These are phyloP conservation scores for Xestia c-nigrum DNA, from an alignment of 2,888 invertebrate genomes.

Conservation along the genomic window DNA sequence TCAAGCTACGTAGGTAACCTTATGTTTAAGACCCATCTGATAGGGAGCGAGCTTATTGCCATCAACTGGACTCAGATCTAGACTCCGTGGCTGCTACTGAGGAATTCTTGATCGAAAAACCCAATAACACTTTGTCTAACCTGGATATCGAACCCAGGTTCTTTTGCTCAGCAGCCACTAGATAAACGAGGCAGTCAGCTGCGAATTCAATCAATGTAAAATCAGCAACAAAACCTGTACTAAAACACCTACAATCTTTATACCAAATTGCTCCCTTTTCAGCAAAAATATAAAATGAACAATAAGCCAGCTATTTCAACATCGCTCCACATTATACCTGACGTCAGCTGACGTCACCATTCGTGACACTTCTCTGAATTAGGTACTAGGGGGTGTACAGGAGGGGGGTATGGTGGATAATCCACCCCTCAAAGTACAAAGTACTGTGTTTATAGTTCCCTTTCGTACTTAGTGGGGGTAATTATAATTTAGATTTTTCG, in stretches of 20 bases:
- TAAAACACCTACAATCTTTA: too few relatives aligned
- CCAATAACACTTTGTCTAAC: background rate
- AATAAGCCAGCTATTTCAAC: slow-evolving; percentile 31
- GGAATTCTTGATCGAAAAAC: background rate
- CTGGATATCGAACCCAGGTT: background rate
- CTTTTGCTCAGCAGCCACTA: background rate
- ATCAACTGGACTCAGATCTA: too few relatives aligned
- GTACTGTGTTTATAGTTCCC: slow-evolving; percentile 36
- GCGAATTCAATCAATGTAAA: background rate
- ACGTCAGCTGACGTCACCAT: slow-evolving; percentile 50
- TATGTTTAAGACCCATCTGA: too few relatives aligned
- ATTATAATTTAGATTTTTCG: slow-evolving; percentile 28
- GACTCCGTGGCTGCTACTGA: too few relatives aligned
- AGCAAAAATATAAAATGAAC: slow-evolving; percentile 1
- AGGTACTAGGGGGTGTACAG: slow-evolving; percentile 43
- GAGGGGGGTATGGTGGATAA: slow-evolving; percentile 25
- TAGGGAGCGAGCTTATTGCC: too few relatives aligned
- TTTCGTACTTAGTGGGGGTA: slow-evolving; percentile 17
- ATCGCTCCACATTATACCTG: slow-evolving; percentile 38
- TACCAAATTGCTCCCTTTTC: background rate
- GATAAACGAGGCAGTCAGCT: background rate
- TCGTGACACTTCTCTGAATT: slow-evolving; percentile 62
- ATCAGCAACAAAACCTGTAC: background rate
- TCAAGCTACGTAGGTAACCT: too few relatives aligned
- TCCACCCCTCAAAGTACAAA: slow-evolving; percentile 25